phyloP scores from a whole-genome alignment of 2,888 invertebrate genomes.

The Microplitis deprimator region DNA sequence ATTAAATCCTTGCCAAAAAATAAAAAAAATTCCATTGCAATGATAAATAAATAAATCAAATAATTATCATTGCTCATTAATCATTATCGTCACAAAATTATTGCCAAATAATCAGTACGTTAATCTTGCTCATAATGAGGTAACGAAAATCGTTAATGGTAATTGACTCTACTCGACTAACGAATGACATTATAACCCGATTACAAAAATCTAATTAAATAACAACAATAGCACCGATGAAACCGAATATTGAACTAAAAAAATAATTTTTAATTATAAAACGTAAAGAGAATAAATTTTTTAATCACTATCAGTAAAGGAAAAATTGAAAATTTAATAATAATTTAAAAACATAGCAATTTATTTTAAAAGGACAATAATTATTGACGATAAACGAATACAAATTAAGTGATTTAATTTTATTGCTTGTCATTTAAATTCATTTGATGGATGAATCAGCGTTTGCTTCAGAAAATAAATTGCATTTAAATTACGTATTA shows the following conservation, averaged over 20 bases:
- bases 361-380: not conserved
- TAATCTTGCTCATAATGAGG: not conserved
- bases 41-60: no score
- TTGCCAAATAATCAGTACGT: not conserved
- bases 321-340: not conserved
- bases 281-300: not conserved
- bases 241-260: no score
- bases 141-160: not conserved
- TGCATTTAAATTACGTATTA: not conserved
- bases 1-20: no score
- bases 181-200: not conserved
- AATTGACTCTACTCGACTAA: not conserved
- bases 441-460: conserved; percentile 1
- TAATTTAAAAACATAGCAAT: not conserved
- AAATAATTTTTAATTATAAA: not conserved
- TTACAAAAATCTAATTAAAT: not conserved
- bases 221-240: not conserved
- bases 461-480: conserved; percentile 5
- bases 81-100: not conserved
- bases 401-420: not conserved
- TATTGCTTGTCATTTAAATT: not conserved
- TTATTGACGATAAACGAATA: not conserved
- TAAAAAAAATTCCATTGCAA: no score
- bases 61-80: not conserved
- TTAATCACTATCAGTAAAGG: not conserved